These are phyloP conservation scores for Callosobruchus maculatus DNA, from an alignment of 2,888 invertebrate species.

Conservation along the genomic window DNA sequence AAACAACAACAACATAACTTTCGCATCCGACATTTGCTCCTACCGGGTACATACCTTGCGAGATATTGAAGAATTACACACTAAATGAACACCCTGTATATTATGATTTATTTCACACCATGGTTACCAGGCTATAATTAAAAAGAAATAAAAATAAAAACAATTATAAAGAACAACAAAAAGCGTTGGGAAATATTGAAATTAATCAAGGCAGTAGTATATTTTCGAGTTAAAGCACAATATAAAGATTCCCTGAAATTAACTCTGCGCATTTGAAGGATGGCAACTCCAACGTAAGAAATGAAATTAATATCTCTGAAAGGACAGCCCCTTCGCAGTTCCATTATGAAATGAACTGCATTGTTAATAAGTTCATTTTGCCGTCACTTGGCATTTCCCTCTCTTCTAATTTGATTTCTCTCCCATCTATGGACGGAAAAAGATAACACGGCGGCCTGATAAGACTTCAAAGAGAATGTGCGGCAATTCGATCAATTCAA, in stretches of 20 bases:
- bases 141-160: no score
- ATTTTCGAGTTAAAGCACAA: no score
- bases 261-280: background rate
- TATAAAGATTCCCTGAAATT: background rate
- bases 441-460: background rate
- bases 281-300: background rate
- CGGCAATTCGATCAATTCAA: background rate
- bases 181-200: no score
- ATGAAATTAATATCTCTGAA: background rate
- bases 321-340: background rate
- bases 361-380: background rate
- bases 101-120: no score
- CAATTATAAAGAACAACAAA: no score
- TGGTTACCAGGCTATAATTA: no score
- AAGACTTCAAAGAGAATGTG: background rate
- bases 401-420: background rate
- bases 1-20: no score
- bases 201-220: no score
- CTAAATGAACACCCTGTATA: no score
- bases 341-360: background rate
- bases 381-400: background rate
- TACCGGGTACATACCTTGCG: no score
- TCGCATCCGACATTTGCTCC: no score
- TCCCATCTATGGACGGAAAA: background rate
- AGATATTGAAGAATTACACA: no score